A percentile compares a stretch with the other conserved stretches of the same genome.
These are phyloP conservation scores for Fabriciana adippe DNA, from an alignment of 2,888 invertebrate species.

Conservation along the genomic window DNA sequence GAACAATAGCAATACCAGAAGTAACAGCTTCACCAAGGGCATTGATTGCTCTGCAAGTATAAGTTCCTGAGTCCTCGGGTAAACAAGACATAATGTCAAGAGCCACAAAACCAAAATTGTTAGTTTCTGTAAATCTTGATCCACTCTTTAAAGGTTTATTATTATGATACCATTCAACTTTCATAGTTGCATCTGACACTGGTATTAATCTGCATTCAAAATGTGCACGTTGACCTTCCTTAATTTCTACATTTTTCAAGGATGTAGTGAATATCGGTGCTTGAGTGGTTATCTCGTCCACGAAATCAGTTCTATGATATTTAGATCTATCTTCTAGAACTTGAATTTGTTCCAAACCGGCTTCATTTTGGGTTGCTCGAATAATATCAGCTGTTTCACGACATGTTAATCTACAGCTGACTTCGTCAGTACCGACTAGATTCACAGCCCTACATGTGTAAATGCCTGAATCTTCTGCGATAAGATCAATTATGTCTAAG, in stretches of 20 bases:
- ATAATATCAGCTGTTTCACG: slow-evolving; percentile 90
- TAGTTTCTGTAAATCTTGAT: slow-evolving; percentile 96
- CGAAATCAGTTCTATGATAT: slow-evolving; percentile 87
- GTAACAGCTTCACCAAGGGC: slow-evolving; percentile 96
- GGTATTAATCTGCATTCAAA: slow-evolving; percentile 97
- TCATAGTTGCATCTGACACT: slow-evolving; percentile 95
- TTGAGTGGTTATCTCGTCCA: slow-evolving; percentile 93
- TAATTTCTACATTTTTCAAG: slow-evolving; percentile 94
- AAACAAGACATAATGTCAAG: slow-evolving; percentile 97
- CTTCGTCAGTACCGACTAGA: slow-evolving; percentile 93
- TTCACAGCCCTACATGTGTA: slow-evolving; percentile 98
- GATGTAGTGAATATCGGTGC: slow-evolving; percentile 97
- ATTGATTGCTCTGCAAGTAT: slow-evolving; percentile 96
- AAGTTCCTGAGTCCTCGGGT: slow-evolving; percentile 97
- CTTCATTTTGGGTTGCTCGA: slow-evolving; percentile 93
- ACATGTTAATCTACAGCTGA: slow-evolving; percentile 87
- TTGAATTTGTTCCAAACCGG: slow-evolving; percentile 94
- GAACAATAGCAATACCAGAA: slow-evolving; percentile 92
- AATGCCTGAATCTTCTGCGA: slow-evolving; percentile 96
- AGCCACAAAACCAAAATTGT: slow-evolving; percentile 98
- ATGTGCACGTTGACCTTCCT: slow-evolving; percentile 96
- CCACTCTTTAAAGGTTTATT: slow-evolving; percentile 94
- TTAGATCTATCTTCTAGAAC: slow-evolving; percentile 92
- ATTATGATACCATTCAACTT: slow-evolving; percentile 98
- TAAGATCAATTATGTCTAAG: slow-evolving; percentile 96